Conservation (phyloP, 2,797 vertebrate genomes). For the Macroramphosus scolopax region DNA sequence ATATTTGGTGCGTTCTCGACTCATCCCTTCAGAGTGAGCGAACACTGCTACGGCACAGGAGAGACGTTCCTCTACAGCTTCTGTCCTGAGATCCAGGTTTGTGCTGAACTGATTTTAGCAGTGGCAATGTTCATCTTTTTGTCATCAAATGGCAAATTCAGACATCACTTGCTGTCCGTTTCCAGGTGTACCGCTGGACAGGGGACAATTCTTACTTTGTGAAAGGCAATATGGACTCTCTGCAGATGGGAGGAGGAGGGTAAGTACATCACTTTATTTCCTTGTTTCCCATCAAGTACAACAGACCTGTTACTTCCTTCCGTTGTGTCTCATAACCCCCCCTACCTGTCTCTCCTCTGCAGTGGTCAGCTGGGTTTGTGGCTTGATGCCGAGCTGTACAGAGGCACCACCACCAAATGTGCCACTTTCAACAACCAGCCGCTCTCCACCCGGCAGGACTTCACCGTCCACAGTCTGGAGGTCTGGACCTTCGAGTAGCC, state of each 20-base stretch:
- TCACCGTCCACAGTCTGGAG: constrained; percentile 94
- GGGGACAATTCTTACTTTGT: constrained; percentile 99
- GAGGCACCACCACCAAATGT: constrained; percentile 91
- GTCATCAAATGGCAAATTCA: too few relatives aligned
- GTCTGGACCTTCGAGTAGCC: constrained; percentile 86
- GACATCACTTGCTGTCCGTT: too few relatives aligned
- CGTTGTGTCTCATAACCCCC: too few relatives aligned
- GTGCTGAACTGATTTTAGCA: neutral
- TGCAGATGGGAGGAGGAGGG: constrained; percentile 98
- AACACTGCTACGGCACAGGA: constrained; percentile 96
- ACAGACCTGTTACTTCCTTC: too few relatives aligned
- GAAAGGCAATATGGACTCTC: constrained; percentile 91
- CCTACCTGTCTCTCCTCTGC: too few relatives aligned
- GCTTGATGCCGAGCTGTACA: constrained; percentile 93
- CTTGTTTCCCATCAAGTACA: too few relatives aligned
- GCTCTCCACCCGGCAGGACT: constrained; percentile 92
- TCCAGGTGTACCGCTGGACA: constrained; percentile 93
- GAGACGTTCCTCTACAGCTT: constrained; percentile 98
- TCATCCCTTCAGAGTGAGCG: constrained; percentile 94
- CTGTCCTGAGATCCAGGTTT: constrained; percentile 93
- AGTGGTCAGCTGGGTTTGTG: constrained; percentile 95
- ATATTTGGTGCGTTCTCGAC: constrained; percentile 95
- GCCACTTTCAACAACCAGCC: constrained; percentile 96
- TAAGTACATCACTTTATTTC: too few relatives aligned
- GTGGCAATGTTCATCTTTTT: too few relatives aligned